Base-by-base conservation (phyloP, 2,113 vertebrate species). In the Hyla sarda region DNA sequence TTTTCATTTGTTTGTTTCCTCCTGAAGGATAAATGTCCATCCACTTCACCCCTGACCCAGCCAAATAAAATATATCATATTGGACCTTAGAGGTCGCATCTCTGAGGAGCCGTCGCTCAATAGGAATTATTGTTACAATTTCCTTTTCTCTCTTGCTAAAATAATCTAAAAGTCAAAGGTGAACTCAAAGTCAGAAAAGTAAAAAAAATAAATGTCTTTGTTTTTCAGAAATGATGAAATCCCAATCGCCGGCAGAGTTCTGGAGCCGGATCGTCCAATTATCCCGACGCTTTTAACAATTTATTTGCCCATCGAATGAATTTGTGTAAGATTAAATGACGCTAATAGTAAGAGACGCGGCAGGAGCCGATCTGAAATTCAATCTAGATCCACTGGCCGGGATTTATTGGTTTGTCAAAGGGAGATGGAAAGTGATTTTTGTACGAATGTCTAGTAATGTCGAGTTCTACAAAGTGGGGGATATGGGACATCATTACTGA, bases 311-410 rank as follows among this genome's bases (percentile, higher is more conserved):
- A 76, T 77, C 41, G 58, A 85, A 56, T 65, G 83, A 34, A 77
- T 86, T 86, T 80, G 84, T 86, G 50, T 78, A 60, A 71, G 62
- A 56, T n/a, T 86, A 80, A 86, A 86, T 80, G 84, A 86, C 69
- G 23, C 30, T 79, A 80, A 86, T 69, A 50, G 50, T 17, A 73
- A 73, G 62, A 54, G 84, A 86, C 84, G 79, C 77, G 23, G 30
- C 84, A 56, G 62, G 47, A 86, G 76, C 19, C n/a, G 60, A 71
- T 86, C 78, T 86, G 47, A 80, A 80, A 86, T 86, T 80, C 65
- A 86, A 80, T 86, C 76, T 78, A 58, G 65, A 72, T 56, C 60
- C 32, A 86, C 32, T 76, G 11, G 75, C 48, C 69, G 3, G 76
- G 48, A 86, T 86, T 80, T 86, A 86, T 86, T 80, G 65, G 76